phyloP scores from a whole-genome alignment of 2,797 vertebrate genomes.

The Halcyon leucocephala region DNA sequence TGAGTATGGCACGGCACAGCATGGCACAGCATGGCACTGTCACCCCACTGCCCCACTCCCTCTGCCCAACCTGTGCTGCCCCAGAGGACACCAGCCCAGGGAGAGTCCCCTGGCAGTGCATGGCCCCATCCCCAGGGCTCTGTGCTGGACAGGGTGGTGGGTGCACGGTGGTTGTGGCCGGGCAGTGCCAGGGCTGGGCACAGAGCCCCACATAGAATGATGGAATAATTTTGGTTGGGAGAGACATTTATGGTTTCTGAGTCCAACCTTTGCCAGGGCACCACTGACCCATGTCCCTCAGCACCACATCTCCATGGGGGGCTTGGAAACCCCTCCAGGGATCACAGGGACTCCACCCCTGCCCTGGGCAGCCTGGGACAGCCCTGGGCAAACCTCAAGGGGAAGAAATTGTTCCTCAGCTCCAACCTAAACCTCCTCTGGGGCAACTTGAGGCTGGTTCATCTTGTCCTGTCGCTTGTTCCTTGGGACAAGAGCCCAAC shows the following conservation, averaged over 20 bases:
- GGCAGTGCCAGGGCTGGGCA: background rate
- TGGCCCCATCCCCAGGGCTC: background rate
- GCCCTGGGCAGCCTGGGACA: background rate
- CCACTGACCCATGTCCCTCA: background rate
- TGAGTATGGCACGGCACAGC: constrained; percentile 68
- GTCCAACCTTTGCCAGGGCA: background rate
- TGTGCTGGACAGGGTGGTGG: background rate
- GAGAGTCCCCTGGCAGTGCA: accelerated
- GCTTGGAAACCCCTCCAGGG: background rate
- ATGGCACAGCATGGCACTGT: background rate
- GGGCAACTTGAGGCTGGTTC: background rate
- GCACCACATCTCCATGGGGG: background rate
- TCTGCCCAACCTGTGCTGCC: background rate
- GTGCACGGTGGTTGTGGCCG: background rate
- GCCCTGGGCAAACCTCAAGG: too few relatives aligned
- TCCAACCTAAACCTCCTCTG: too few relatives aligned
- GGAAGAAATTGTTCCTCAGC: background rate
- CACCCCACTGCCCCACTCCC: background rate
- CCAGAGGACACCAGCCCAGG: background rate
- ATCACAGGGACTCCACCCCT: background rate
- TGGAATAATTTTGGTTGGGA: too few relatives aligned
- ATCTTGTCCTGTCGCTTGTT: background rate
- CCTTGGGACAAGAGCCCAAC: background rate
- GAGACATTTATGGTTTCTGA: too few relatives aligned
- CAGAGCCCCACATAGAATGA: background rate